Base-by-base conservation (phyloP, 1,140 invertebrate species). In the Meteorus sp. region DNA sequence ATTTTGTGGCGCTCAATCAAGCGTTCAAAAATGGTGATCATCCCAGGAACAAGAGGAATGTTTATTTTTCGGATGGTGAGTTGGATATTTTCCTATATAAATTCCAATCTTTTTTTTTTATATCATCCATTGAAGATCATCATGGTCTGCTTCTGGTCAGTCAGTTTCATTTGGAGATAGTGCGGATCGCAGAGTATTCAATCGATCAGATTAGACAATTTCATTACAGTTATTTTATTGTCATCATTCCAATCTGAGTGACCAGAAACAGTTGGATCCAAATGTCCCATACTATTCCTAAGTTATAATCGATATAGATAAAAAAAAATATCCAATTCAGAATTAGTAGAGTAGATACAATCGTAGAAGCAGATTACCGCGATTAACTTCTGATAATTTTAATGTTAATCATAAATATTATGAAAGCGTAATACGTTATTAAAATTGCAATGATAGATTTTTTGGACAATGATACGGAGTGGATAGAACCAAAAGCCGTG, bases 1-100 rank as follows among this genome's bases (percentile, higher is more conserved):
- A 97, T 69, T 91, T 99, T 43, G 92, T 97, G 9, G 94, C 95
- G 0, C 80, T 98, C 25, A 98, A 98, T 83, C 95, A 97, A 72
- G 94, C 94, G 0, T 92, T 96, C 74, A 81, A 86, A 68, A 89
- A 89, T 74, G 72, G 77, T 83, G 43, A 59, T 82, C 67, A 82
- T 15, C 67, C 71, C 60, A 82, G 75, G 71, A 44, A 71, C 37
- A 64, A 65, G 15, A 75, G 71, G 47, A 59, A 61, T 7, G 25
- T 65, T 37, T n/a, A n/a, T n/a, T 91, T 92, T 70, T 82, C 85
- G 66, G 91, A 92, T 81, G 90, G 91, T 93, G 70, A 79, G 77
- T 76, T 61, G n/a, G 3, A 39, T 39, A 4, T 39, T 33, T 56
- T 2, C 44, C 15, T 23, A 60, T 44, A 15, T n/a, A 3, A 25